Base-by-base conservation (phyloP, 2,113 vertebrate species). In the Loxodonta africana region DNA sequence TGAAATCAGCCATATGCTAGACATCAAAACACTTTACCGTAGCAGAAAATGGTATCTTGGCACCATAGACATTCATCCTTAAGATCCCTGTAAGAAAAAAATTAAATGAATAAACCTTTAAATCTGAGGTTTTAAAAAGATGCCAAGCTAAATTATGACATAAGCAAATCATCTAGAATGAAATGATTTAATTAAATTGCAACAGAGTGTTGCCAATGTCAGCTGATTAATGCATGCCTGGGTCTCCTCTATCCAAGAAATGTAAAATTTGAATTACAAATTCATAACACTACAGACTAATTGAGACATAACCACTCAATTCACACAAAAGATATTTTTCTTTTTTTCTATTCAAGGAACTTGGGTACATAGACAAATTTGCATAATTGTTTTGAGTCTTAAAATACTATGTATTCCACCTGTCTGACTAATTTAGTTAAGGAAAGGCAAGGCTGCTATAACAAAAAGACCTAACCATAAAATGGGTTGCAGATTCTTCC, bases 1-100 rank as follows among this genome's bases (percentile, higher is more conserved):
- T 94, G 97, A 95, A 95, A 96, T 80, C 91, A 98, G 80, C 96
- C 97, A 98, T 97, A 97, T 98, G 96, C 97, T 97, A 91, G 90
- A 94, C 96, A 82, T 95, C 96, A 92, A 97, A 98, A 97, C 90
- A 74, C 67, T 94, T 67, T 94, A 83, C 62, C 88, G 95, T 97
- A 98, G 95, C 92, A 90, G 88, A 97, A 88, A 98, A 93, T 92
- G 88, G 48, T 95, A 94, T 95, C 96, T 95, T 94, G 96, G 41
- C 18, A 91, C n/a, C 44, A 83, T 93, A 92, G 63, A 48, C 91
- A 94, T 95, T 97, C 0, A 62, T 92, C 91, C 96, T 84, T 74
- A 85, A 69, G 84, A 96, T 96, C 81, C 57, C 96, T 94, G 41
- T 82, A 69, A 78, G 95, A 88, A 95, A 95, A 94, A 96, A 94